Base-by-base conservation (phyloP, 2,113 vertebrate genomes). In the Syngnathus floridae region DNA sequence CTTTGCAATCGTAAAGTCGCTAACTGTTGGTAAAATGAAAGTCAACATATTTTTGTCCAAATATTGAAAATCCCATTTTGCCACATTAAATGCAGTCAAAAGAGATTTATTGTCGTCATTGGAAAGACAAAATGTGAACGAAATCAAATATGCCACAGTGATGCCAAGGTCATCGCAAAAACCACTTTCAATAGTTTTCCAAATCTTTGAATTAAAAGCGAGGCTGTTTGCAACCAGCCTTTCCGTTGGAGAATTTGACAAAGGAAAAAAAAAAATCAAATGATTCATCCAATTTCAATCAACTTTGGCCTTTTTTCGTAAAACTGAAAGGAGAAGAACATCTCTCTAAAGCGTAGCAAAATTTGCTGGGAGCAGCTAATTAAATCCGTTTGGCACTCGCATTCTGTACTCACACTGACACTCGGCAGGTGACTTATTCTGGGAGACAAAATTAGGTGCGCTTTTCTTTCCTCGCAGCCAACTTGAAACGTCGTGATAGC, bases 381-480 rank as follows among this genome's bases (percentile, higher is more conserved):
- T 61, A 43, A 61, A 61, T 61, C 40, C 21, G 57, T 37, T 21
- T 38, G 37, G 57, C 10, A 7, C 17, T 22, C 40, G n/a, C 59
- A 45, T 61, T 43, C 40, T 26, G 59, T 60, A 40, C 58, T 41
- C 58, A 41, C 58, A 60, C 19, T 60, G 58, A 60, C 40, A 61
- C 59, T 22, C 59, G 12, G 59, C 59, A 61, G 59, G 59, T 61
- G 59, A 41, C 59, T 61, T 61, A 45, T 61, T 61, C 59, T 10
- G 38, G 59, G n/a, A 43, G 59, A 61, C 40, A 61, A 61, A 61
- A 61, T 43, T 41, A 61, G 59, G 40, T 22, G 59, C 59, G 40
- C 40, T 40, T 43, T 61, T 41, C 40, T 14, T 17, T 45, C 36
- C 58, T 40, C 19, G 57, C 57, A 60, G 57, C 57, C 37, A 7